Conservation (phyloP, 1,140 invertebrate species). For the Daktulosphaira vitifoliae region DNA sequence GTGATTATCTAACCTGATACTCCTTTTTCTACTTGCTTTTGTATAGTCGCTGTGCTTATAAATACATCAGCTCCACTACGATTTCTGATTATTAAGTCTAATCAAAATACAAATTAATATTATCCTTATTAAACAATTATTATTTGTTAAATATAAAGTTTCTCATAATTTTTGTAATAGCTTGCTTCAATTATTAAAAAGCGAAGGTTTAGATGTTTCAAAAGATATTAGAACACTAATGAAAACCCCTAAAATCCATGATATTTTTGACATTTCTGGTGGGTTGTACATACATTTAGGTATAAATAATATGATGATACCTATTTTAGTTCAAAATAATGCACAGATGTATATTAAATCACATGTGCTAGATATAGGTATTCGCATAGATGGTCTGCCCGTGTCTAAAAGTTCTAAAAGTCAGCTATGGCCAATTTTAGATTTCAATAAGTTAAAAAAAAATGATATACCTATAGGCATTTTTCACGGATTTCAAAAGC, state of each 20-base stretch:
- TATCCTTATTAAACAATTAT: too few species aligned
- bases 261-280: slow-evolving; percentile 49
- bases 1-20: too few species aligned
- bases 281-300: background rate
- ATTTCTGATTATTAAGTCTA: too few species aligned
- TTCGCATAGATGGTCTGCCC: background rate
- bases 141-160: too few species aligned
- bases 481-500: background rate
- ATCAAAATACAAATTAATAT: too few species aligned
- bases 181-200: background rate
- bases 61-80: too few species aligned
- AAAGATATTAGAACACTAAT: background rate
- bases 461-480: slow-evolving; percentile 6
- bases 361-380: slow-evolving; percentile 41
- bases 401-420: background rate
- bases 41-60: too few species aligned
- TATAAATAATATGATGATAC: background rate
- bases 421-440: background rate
- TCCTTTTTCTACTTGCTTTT: too few species aligned
- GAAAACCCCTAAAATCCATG: background rate
- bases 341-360: slow-evolving; percentile 43
- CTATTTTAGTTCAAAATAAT: background rate
- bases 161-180: background rate
- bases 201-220: background rate
- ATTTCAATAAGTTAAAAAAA: background rate